Conservation (phyloP, 2,888 invertebrate genomes). For the Agapostemon virescens region DNA sequence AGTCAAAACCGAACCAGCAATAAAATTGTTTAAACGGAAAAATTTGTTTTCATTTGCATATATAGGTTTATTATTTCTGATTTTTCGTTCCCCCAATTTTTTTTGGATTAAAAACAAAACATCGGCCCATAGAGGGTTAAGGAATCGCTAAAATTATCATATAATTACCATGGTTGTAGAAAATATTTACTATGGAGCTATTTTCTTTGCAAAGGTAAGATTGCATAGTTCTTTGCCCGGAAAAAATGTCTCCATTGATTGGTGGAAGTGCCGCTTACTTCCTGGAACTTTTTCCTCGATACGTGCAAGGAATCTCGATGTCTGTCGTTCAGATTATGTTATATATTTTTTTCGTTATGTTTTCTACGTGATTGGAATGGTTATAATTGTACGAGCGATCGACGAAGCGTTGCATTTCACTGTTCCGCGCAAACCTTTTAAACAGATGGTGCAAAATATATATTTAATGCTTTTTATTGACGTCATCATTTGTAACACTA, state of each 20-base stretch:
- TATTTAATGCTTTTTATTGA: too few species aligned
- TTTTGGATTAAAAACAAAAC: too few species aligned
- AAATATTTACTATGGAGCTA: not conserved
- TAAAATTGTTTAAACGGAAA: too few species aligned
- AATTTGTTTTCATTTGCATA: too few species aligned
- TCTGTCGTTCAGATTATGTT: not conserved
- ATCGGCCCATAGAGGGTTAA: too few species aligned
- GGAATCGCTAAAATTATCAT: too few species aligned
- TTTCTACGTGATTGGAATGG: not conserved
- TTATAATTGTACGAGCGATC: not conserved
- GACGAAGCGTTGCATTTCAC: not conserved
- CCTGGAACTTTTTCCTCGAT: slow-evolving; percentile 5
- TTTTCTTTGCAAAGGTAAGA: not conserved
- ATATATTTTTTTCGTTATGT: not conserved
- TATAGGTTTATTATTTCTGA: too few species aligned
- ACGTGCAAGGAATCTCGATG: slow-evolving; percentile 21
- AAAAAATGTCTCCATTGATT: slow-evolving; percentile 37
- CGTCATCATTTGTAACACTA: too few species aligned
- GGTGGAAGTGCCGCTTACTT: slow-evolving; percentile 6
- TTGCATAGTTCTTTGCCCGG: not conserved
- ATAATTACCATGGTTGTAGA: too few species aligned
- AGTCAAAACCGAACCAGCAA: too few species aligned
- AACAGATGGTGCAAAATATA: too few species aligned
- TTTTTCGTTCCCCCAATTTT: too few species aligned
- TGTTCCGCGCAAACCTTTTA: not conserved